Base-by-base conservation (phyloP, 2,797 vertebrate species). In the Acanthurus leucopareius region DNA sequence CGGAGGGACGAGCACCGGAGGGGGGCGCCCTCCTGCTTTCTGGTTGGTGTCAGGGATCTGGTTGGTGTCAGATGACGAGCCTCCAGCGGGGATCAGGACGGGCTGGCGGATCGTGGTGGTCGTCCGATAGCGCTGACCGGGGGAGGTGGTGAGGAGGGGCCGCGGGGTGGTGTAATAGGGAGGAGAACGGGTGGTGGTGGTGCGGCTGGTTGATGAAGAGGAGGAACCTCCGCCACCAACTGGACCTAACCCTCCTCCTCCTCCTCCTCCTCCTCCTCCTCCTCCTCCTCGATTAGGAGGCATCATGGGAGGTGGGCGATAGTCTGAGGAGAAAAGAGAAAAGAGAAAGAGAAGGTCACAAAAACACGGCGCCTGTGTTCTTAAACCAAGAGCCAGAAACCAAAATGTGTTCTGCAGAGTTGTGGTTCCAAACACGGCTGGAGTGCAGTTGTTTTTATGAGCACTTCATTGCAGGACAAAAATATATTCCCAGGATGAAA, bases 71-170 rank as follows among this genome's bases (percentile, higher is more conserved):
- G 93, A 88, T 0, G 88, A 81, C 0, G 90, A 90, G 49, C 91
- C 91, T 11, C 95, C 96, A 5, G 69, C 90, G 1, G 92, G 92
- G 7, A 85, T 63, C 40, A 88, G 58, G 81, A 91, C 32, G 16
- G 92, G 80, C 86, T 10, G 93, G 87, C 91, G 93, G 10, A 91
- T 20, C 0, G 91, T 93, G 0, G 97, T 97, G 79, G 96, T 98
- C 58, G 96, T 98, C 63, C 96, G 93, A 85, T 96, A 96, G 28
- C 96, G 96, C 73, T 96, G 95, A 65, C 96, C 95, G 3, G 94
- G 95, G 42, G 94, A 96, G 81, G 96, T 96, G 25, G 97, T 96
- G 49, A 97, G 95, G 49, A 90, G 85, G 3, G 93, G 91, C 48
- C 95, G 90, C 0, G 92, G 92, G 0, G 94, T 95, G 69, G 94